Percentiles rank a stretch among this genome's conserved stretches.
Evolutionary conservation across 2,888 invertebrate species (phyloP).

Genomic region (Endomychus coccineus): DNA sequence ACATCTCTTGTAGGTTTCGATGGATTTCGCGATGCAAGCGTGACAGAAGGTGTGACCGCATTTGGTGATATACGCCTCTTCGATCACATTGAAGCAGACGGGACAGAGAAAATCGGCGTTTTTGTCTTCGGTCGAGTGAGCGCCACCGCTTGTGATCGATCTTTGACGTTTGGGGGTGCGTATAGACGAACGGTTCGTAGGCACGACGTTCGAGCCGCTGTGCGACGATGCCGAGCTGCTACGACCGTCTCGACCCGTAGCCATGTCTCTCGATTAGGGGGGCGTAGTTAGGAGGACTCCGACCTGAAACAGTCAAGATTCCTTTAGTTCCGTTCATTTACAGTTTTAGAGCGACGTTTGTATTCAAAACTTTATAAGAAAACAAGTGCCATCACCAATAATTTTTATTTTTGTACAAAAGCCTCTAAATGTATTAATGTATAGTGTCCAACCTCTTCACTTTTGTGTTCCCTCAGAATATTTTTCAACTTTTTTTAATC

Average conservation of each 20-base stretch:
- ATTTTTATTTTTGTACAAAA: too few relatives aligned
- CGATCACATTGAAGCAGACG: slow-evolving; percentile 82
- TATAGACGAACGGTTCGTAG: slow-evolving; percentile 41
- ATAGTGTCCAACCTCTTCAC: too few relatives aligned
- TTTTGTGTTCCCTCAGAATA: too few relatives aligned
- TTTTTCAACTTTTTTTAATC: too few relatives aligned
- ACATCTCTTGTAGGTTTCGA: slow-evolving; percentile 63
- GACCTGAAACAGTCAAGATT: slow-evolving; percentile 50
- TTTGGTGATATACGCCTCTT: slow-evolving; percentile 83
- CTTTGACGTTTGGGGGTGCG: slow-evolving; percentile 47
- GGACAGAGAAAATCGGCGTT: slow-evolving; percentile 65
- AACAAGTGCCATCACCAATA: too few relatives aligned
- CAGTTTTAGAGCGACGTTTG: too few relatives aligned
- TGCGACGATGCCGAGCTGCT: slow-evolving; percentile 43
- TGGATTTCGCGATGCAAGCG: slow-evolving; percentile 64
- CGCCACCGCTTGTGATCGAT: slow-evolving; percentile 53
- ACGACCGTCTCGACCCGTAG: slow-evolving; percentile 43
- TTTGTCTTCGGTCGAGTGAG: slow-evolving; percentile 54
- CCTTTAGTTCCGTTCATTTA: slow-evolving; percentile 1
- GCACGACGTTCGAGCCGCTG: slow-evolving; percentile 38
- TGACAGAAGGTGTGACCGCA: slow-evolving; percentile 92
- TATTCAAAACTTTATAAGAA: too few relatives aligned
- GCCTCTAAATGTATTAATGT: too few relatives aligned
- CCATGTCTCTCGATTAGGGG: slow-evolving; percentile 29
- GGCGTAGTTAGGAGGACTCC: slow-evolving; percentile 32